Conservation (phyloP, 2,888 invertebrate genomes). For the Pseudolycoriella hygida region DNA sequence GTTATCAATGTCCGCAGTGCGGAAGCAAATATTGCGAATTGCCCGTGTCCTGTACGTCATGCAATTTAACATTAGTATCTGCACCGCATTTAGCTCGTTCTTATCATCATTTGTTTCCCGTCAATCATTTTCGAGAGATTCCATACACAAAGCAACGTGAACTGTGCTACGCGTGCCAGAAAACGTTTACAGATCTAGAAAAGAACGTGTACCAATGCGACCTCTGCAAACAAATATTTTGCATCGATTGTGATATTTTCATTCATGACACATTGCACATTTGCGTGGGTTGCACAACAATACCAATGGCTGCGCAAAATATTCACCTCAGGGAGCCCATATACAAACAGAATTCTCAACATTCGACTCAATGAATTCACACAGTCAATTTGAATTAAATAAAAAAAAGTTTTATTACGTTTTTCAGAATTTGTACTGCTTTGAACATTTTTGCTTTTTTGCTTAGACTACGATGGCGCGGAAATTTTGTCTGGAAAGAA, state of each 20-base stretch:
- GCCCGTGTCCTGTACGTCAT: slow-evolving; percentile 91
- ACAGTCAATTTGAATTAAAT: too few species aligned
- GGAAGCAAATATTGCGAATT: slow-evolving; percentile 95
- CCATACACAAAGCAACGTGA: slow-evolving; percentile 37
- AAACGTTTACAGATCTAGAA: slow-evolving; percentile 43
- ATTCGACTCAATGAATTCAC: too few species aligned
- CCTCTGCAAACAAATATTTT: slow-evolving; percentile 64
- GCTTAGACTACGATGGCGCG: too few species aligned
- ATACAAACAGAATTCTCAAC: too few species aligned
- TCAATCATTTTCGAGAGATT: slow-evolving; percentile 66
- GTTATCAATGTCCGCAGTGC: slow-evolving; percentile 89
- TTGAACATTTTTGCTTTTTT: too few species aligned
- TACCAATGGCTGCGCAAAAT: slow-evolving; percentile 10
- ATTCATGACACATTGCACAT: slow-evolving; percentile 87
- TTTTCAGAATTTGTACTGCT: too few species aligned
- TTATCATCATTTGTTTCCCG: slow-evolving; percentile 93
- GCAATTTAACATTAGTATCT: slow-evolving; percentile 88
- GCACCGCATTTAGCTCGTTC: slow-evolving; percentile 96
- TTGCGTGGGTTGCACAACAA: slow-evolving; percentile 90
- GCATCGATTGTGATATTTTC: slow-evolving; percentile 90
- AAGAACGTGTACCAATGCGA: slow-evolving; percentile 72
- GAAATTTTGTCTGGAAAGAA: too few species aligned
- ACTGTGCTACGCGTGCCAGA: slow-evolving; percentile 59
- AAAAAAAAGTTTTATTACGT: too few species aligned
- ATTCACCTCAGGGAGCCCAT: not conserved